Percentiles rank a stretch among this genome's conserved stretches.
Conservation (phyloP, 2,797 vertebrate species). For the Diplodus puntazzo region DNA sequence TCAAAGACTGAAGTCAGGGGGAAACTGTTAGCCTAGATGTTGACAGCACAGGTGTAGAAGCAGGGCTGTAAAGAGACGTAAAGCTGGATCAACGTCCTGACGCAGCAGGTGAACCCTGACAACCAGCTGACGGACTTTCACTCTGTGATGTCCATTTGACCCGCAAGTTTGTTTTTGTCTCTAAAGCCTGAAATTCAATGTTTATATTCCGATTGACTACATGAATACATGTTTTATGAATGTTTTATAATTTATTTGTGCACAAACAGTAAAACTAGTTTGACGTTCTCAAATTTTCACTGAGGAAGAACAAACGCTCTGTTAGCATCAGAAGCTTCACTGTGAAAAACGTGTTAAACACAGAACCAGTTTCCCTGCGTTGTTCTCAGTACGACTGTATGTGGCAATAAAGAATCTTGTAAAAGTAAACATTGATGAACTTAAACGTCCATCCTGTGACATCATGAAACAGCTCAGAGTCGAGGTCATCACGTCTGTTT, state of each 20-base stretch:
- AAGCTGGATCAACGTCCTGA: too few relatives aligned
- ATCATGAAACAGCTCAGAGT: background rate
- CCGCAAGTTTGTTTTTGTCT: background rate
- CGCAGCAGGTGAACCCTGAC: too few relatives aligned
- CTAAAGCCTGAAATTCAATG: background rate
- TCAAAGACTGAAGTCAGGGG: background rate
- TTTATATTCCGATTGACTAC: background rate
- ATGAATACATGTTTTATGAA: background rate
- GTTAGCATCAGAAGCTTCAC: too few relatives aligned
- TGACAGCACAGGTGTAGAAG: background rate
- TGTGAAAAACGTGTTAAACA: too few relatives aligned
- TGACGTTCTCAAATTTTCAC: background rate
- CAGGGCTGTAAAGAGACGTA: background rate
- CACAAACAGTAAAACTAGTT: background rate
- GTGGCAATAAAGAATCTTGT: too few relatives aligned
- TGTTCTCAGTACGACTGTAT: too few relatives aligned
- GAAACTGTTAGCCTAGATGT: background rate
- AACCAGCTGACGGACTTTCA: background rate
- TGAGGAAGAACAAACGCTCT: too few relatives aligned
- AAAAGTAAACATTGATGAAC: too few relatives aligned
- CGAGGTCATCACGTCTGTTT: slow-evolving; percentile 58
- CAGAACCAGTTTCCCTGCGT: too few relatives aligned
- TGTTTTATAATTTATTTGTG: too few relatives aligned
- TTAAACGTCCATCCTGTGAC: too few relatives aligned
- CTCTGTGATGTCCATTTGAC: background rate